Percentiles rank a stretch among this genome's conserved stretches.
Evolutionary conservation across 1,140 invertebrate species (phyloP).

Genomic region (Potamilus streckersoni): DNA sequence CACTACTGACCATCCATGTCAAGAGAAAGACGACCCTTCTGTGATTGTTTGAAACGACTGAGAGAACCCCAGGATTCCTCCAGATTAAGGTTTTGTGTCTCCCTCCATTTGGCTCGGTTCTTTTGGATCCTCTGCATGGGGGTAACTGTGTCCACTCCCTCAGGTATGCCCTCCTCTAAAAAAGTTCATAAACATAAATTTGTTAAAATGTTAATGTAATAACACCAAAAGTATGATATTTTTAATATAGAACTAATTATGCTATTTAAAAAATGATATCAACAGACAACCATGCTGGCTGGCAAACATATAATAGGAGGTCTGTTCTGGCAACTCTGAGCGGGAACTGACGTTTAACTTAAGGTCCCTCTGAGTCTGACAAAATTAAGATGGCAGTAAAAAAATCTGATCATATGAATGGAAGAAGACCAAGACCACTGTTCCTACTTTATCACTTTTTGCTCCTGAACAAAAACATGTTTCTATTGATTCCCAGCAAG

Average conservation of each 20-base stretch:
- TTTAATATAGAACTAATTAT: not conserved
- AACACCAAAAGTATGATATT: not conserved
- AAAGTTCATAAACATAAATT: not conserved
- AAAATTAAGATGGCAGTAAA: no score
- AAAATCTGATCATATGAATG: no score
- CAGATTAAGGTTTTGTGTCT: constrained; percentile 46
- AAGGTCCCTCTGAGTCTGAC: no score
- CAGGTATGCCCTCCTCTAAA: constrained; percentile 9
- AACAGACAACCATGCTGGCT: no score
- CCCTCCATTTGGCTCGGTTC: constrained; percentile 53
- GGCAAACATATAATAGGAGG: no score
- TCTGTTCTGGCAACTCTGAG: no score
- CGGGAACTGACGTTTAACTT: no score
- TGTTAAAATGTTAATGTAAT: not conserved
- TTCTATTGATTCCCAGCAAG: no score
- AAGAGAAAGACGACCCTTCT: constrained; percentile 63
- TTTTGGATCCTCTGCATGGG: constrained; percentile 62
- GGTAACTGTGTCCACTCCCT: constrained; percentile 29
- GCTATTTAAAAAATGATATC: constrained; percentile 27
- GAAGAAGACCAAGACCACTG: no score
- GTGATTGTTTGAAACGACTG: constrained; percentile 63
- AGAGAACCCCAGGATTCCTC: constrained; percentile 67
- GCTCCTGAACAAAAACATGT: no score
- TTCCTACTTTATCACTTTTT: no score
- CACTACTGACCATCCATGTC: constrained; percentile 59